Base-by-base conservation (phyloP, 1,140 invertebrate genomes). In the Chionoecetes opilio region DNA sequence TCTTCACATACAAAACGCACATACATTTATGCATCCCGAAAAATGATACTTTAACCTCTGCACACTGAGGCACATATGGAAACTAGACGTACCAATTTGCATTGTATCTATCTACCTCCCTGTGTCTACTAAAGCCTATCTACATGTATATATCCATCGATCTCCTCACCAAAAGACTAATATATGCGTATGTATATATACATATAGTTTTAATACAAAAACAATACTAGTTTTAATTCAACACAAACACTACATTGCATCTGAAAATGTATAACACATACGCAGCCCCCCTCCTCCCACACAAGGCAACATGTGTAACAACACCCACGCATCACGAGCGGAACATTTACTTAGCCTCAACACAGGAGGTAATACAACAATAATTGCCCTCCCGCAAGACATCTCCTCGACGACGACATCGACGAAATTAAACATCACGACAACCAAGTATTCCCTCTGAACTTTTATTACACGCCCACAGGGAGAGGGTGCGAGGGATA, bases 391-490 rank as follows among this genome's bases (percentile, higher is more conserved):
- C 63, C 21, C 63, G 26, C n/a, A n/a, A n/a, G 63, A 26, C 63
- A n/a, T 75, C 21, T 75, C 63, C 21, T 75, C 21, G 5, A n/a
- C 63, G 11, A 8, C 63, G 26, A 21, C 21, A 75, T 75, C 63
- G 63, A n/a, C 63, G 63, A 75, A 75, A 75, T 75, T 75, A 75
- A 75, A 75, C 63, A n/a, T 75, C 63, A 75, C n/a, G 63, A 75
- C n/a, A n/a, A 17, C 3, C 21, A 75, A 75, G 21, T 75, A 75
- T 75, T 75, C n/a, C 53, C 63, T 75, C 63, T 75, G 63, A 26
- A 75, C n/a, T 75, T 75, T 75, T 75, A 75, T 75, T 75, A n/a
- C 63, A 75, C 21, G n/a, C 8, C 63, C 63, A n/a, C 21, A n/a
- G 46, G 21, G 46, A 53, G 46, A 53, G 46, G 21, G 46, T 14